Evolutionary conservation across 2,888 invertebrate genomes (phyloP).

Genomic region (Endotricha flammealis): DNA sequence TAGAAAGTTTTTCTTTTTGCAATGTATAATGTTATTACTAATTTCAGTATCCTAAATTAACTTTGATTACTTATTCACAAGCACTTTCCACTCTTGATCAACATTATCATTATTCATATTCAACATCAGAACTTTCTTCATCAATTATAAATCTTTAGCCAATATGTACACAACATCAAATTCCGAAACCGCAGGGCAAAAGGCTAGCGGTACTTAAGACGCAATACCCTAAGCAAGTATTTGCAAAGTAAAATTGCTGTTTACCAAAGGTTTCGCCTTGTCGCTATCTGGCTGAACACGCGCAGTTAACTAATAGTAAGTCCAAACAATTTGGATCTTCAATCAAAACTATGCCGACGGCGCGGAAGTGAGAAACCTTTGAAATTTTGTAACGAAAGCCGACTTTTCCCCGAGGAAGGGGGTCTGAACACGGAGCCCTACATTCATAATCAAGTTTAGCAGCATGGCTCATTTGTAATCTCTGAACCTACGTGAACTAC

Average conservation of each 20-base stretch:
- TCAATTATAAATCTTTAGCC: background rate
- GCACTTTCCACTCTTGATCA: too few species aligned
- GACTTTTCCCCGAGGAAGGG: slow-evolving; percentile 4
- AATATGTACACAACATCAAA: slow-evolving; percentile 4
- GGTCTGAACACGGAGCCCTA: background rate
- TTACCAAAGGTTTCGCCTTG: slow-evolving; percentile 26
- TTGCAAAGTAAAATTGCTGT: slow-evolving; percentile 35
- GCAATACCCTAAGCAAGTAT: slow-evolving; percentile 25
- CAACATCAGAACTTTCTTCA: background rate
- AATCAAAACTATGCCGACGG: slow-evolving; percentile 28
- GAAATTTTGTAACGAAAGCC: slow-evolving; percentile 12
- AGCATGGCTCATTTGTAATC: background rate
- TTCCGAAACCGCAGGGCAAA: slow-evolving; percentile 12
- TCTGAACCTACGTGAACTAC: background rate
- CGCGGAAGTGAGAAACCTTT: slow-evolving; percentile 19
- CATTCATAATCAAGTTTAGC: background rate
- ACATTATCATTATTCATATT: too few species aligned
- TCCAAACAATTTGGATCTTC: slow-evolving; percentile 25
- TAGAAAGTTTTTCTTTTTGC: too few species aligned
- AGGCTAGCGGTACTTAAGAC: slow-evolving; percentile 15
- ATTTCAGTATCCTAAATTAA: too few species aligned
- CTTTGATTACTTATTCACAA: too few species aligned
- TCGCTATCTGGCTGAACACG: slow-evolving; percentile 24
- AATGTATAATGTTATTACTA: too few species aligned
- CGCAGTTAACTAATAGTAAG: slow-evolving; percentile 20